Base-by-base conservation (phyloP, 2,113 vertebrate genomes). In the Notothenia coriiceps region DNA sequence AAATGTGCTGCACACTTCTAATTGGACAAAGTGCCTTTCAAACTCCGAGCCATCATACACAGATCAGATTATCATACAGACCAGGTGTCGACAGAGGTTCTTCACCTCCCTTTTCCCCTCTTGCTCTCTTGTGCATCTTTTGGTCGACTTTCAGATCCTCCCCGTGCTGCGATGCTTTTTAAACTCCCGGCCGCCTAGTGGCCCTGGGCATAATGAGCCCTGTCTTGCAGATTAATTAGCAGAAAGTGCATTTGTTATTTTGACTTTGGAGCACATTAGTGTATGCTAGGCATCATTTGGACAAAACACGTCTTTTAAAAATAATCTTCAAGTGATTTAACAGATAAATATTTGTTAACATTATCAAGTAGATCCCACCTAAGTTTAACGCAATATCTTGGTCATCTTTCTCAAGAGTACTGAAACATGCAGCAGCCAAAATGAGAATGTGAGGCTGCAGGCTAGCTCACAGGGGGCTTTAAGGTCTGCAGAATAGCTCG, bases 1-100 rank as follows among this genome's bases (percentile, higher is more conserved):
- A 97, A 95, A 95, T 96, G 95, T 96, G 95, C 96, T 91, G 91
- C 94, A 93, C 95, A 93, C 88, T 96, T 96, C 95, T 97, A 97
- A 98, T 97, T 98, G 97, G 96, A 97, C 96, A 96, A 95, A 96
- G 96, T 96, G 94, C 95, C 96, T 97, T 96, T 96, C 95, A 96
- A 94, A 96, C 91, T 95, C 86, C 0, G 84, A 89, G 84, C 94
- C 90, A 82, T 96, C 96, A 95, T 93, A 87, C 93, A 95, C 88
- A 82, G 87, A 94, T 94, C 94, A 89, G 90, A 95, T 93, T 76
- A 95, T 94, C 83, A 85, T 91, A 80, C 92, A 89, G 85, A 67
- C 69, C 90, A 91, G 93, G 84, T 87, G 89, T 92, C 88, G 92
- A 87, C 83, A 86, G 81, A 75, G 64, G 86, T 77, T 88, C 82